Evolutionary conservation across 2,113 vertebrate genomes (phyloP), one percentile per base, ranked within the genome.

Genomic region (Bothrops jararaca): DNA sequence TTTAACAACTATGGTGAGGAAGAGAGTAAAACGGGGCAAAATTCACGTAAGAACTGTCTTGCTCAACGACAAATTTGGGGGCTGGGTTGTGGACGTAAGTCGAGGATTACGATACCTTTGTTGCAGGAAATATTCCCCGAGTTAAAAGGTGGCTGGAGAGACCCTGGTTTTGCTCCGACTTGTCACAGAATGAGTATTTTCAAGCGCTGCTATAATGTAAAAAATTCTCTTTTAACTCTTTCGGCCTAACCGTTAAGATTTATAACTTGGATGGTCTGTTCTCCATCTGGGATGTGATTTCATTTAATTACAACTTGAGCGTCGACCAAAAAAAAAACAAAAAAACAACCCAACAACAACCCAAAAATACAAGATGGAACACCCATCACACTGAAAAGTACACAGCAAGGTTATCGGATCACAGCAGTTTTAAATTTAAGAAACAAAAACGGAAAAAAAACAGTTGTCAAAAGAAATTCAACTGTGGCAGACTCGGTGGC

Each of bases 221-320:
- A 42, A 24, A 1, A 13, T 56, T 29, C 12, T n/a, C 29, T 64
- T 64, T 92, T 89, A 52, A 50, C 50, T 23, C 20, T 29, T 52
- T 10, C 1, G 18, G 15, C 54, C 29, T 9, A 7, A n/a, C 26
- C 0, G 50, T 1, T 87, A 91, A 3, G n/a, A 90, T 88, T 95
- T 94, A 95, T 92, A 85, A 60, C 89, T 88, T 23, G 90, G 93
- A 92, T 23, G 8, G 23, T 5, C 29, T 69, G 85, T 88, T 94
- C 92, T 93, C 94, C 58, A 56, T 87, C 60, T 39, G 93, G 87
- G 90, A 22, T 48, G 92, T 56, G 93, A 94, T 92, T 91, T 58
- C 92, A 39, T 92, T 94, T 93, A 97, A 95, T 97, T 97, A 93
- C 42, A 96, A 90, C 95, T 94, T 95, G 94, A 97, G 94, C 34